Evolutionary conservation across 2,797 vertebrate species (phyloP), one percentile per base, ranked within the genome.

Genomic region (Lophius americanus): DNA sequence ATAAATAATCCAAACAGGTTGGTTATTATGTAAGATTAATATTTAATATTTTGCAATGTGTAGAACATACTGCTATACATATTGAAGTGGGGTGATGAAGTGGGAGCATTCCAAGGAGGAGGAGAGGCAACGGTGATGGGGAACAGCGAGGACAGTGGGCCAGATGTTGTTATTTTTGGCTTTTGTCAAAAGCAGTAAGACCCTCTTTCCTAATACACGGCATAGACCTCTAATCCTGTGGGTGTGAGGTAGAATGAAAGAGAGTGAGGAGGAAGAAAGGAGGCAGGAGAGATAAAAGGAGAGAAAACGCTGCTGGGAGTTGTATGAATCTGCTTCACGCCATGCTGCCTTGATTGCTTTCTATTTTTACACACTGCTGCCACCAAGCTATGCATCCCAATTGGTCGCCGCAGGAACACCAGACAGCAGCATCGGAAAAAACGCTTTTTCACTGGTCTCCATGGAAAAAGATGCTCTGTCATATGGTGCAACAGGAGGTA

Each of bases 351-450:
- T 84, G 86, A 95, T 87, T 94, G 89, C 86, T 94, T 94, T 93
- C 94, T 95, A 94, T 95, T 96, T 96, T 94, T 95, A 95, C 76
- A 91, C 82, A 49, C 84, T 74, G 86, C 79, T 88, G 82, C 77
- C 88, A 92, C 92, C 85, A 85, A 86, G 87, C 84, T 92, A 86
- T 89, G 79, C 82, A 93, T 93, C 89, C 90, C 89, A 94, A 94
- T 93, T 89, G 89, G 89, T 93, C 90, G 81, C 92, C 89, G 93
- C 90, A 85, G 92, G 91, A 94, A 93, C 85, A 81, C 85, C 79
- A 93, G 87, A 92, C 91, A 84, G 80, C 89, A 88, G 74, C 85
- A 79, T 68, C 75, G 84, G 90, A 88, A 92, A 85, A 86, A 88
- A 87, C 88, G 87, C 85, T 89, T 88, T 90, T 75, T 87, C 83